phyloP scores from a whole-genome alignment of 2,113 vertebrate species.

The Varanus salvator region DNA sequence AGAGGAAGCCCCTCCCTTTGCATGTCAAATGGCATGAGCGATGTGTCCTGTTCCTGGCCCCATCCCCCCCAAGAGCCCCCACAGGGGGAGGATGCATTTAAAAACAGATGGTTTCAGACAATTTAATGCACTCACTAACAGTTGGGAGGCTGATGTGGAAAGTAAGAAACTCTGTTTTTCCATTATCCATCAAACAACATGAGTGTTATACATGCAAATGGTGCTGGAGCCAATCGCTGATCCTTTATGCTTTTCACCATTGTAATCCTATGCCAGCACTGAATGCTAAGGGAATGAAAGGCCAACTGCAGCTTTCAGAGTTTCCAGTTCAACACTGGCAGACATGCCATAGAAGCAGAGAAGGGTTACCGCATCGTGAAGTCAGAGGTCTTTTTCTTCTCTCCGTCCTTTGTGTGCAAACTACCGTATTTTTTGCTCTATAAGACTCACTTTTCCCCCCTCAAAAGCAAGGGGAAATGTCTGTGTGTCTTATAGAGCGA shows the following conservation, averaged over 20 bases:
- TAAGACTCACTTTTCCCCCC: no score
- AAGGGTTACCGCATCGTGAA: background rate
- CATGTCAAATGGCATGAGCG: background rate
- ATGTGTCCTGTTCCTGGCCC: constrained; percentile 2
- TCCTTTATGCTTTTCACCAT: background rate
- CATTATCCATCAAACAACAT: background rate
- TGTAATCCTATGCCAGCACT: background rate
- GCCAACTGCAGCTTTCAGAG: background rate
- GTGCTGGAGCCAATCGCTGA: background rate
- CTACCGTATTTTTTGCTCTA: no score
- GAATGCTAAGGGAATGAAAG: background rate
- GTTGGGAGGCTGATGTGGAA: constrained; percentile 23
- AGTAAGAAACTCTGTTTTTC: background rate
- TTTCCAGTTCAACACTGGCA: background rate
- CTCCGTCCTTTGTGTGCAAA: background rate
- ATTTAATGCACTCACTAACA: background rate
- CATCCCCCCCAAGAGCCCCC: constrained; percentile 41
- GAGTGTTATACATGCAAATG: background rate
- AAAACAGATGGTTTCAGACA: background rate
- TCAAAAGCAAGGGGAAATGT: no score
- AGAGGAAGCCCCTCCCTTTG: background rate
- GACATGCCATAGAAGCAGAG: background rate
- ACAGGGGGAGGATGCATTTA: constrained; percentile 41
- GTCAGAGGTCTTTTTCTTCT: background rate
- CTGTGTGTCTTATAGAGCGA: no score